Percentiles rank a stretch among this genome's conserved stretches.
These are phyloP conservation scores for Gandaritis pyraliata DNA, from an alignment of 2,888 invertebrate species.

Conservation along the genomic window DNA sequence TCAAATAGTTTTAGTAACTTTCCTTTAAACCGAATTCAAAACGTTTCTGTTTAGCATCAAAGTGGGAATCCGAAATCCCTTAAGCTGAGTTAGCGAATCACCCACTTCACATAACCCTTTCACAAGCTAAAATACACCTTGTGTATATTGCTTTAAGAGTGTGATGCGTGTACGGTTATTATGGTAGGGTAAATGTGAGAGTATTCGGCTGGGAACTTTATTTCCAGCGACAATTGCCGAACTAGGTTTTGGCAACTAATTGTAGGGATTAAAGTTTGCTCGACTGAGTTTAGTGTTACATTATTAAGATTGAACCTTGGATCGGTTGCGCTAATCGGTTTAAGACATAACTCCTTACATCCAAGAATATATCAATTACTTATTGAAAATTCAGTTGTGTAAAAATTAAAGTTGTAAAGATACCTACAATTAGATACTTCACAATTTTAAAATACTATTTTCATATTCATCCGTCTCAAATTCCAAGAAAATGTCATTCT, in stretches of 20 bases:
- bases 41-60: constrained; percentile 74
- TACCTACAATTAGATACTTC: too few relatives aligned
- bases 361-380: too few relatives aligned
- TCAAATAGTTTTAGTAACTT: constrained; percentile 69
- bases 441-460: too few relatives aligned
- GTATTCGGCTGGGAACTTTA: constrained; percentile 71
- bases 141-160: constrained; percentile 36
- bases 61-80: constrained; percentile 77
- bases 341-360: neutral
- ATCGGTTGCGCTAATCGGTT: constrained; percentile 8
- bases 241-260: constrained; percentile 77
- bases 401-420: too few relatives aligned
- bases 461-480: too few relatives aligned
- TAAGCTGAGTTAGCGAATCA: constrained; percentile 72
- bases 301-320: constrained; percentile 24
- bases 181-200: constrained; percentile 60
- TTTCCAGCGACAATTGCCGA: constrained; percentile 78
- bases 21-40: constrained; percentile 68
- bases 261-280: constrained; percentile 72
- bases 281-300: constrained; percentile 52
- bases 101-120: constrained; percentile 43
- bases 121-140: constrained; percentile 44
- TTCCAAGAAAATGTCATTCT: neutral
- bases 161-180: constrained; percentile 39
- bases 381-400: too few relatives aligned